These are phyloP conservation scores for Fissipunctia ypsillon DNA, from an alignment of 2,888 invertebrate species.

Conservation along the genomic window DNA sequence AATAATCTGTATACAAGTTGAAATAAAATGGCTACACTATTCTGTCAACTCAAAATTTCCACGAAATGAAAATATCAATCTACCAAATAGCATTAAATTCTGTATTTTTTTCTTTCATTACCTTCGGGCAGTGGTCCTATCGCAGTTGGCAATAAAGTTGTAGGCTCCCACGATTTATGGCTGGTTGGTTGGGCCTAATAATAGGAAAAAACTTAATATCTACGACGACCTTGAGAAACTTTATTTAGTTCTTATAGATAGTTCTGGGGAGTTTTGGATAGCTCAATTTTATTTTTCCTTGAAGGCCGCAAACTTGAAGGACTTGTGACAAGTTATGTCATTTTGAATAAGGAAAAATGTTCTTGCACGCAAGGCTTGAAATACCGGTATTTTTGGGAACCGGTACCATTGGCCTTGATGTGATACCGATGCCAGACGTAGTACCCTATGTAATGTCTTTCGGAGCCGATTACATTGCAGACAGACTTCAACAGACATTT, in stretches of 20 bases:
- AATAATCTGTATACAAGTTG: background rate
- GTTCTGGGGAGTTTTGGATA: background rate
- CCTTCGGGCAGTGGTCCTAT: constrained; percentile 63
- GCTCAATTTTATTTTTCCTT: constrained; percentile 19
- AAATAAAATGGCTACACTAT: background rate
- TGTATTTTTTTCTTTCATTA: constrained; percentile 70
- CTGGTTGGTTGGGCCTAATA: constrained; percentile 52
- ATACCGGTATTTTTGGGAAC: background rate
- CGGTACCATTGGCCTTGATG: background rate
- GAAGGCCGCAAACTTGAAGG: background rate
- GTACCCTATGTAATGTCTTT: too few species aligned
- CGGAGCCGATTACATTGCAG: too few species aligned
- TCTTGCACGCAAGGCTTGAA: background rate
- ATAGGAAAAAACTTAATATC: constrained; percentile 63
- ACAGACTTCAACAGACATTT: too few species aligned
- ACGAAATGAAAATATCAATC: constrained; percentile 36
- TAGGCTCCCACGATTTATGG: constrained; percentile 75
- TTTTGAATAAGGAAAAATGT: background rate
- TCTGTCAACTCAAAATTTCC: constrained; percentile 16
- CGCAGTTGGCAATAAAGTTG: constrained; percentile 76
- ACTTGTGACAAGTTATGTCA: background rate
- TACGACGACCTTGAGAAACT: constrained; percentile 33
- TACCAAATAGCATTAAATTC: constrained; percentile 34
- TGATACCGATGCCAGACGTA: background rate
- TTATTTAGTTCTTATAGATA: constrained; percentile 44